phyloP scores from a whole-genome alignment of 1,140 invertebrate species.

The Catajapyx aquilonaris region DNA sequence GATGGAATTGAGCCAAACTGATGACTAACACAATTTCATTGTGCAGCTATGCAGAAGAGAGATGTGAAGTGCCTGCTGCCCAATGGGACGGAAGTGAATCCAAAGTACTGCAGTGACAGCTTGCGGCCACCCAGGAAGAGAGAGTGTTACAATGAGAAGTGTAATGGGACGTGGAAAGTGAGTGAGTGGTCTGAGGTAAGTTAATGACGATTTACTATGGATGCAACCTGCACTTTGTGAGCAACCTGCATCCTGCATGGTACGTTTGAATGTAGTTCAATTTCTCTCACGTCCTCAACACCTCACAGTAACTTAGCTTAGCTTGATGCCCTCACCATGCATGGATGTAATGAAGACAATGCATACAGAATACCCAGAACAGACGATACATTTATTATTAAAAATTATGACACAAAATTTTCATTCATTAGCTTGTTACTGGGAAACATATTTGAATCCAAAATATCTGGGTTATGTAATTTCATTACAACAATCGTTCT shows the following conservation, averaged over 20 bases:
- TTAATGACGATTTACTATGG: too few relatives aligned
- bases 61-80: conserved; percentile 42
- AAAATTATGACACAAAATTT: too few relatives aligned
- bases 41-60: conserved; percentile 46
- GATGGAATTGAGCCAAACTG: background rate
- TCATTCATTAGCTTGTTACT: too few relatives aligned
- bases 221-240: conserved; percentile 1
- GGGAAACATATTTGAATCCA: too few relatives aligned
- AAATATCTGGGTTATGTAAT: too few relatives aligned
- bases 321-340: too few relatives aligned
- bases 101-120: conserved; percentile 36
- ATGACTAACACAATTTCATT: conserved; percentile 1
- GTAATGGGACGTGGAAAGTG: conserved; percentile 60
- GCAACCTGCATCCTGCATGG: background rate
- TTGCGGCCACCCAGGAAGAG: conserved; percentile 43
- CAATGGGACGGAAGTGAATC: conserved; percentile 35
- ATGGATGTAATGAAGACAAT: too few relatives aligned
- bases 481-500: too few relatives aligned
- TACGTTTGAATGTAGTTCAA: background rate
- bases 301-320: too few relatives aligned
- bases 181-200: conserved; percentile 71
- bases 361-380: too few relatives aligned
- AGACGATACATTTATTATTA: too few relatives aligned
- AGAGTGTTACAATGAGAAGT: conserved; percentile 55
- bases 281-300: too few relatives aligned